Conservation (phyloP, 2,888 invertebrate genomes). For the Andricus quercusramuli region DNA sequence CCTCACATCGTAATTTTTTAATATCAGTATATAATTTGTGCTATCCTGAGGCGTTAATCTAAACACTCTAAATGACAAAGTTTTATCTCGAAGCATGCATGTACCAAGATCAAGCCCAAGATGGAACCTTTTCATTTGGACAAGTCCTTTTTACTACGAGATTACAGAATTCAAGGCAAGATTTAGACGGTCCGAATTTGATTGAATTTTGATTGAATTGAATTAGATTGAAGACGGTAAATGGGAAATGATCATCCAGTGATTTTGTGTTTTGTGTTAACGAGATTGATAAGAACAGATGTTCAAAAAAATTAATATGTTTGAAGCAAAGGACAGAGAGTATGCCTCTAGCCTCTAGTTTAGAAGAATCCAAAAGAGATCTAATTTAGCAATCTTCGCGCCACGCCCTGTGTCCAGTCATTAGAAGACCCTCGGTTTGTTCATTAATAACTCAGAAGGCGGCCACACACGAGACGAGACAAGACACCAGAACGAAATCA, state of each 20-base stretch:
- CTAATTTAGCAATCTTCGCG: slow-evolving; percentile 76
- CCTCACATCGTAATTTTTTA: background rate
- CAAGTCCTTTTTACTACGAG: too few relatives aligned
- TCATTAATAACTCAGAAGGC: slow-evolving; percentile 74
- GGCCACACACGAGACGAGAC: slow-evolving; percentile 68
- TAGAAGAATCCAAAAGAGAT: slow-evolving; percentile 48
- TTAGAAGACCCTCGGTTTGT: slow-evolving; percentile 71
- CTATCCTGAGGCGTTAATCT: background rate
- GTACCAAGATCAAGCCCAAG: too few relatives aligned
- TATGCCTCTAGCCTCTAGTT: background rate
- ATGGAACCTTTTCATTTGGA: too few relatives aligned
- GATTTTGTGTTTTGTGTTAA: background rate
- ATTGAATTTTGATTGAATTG: too few relatives aligned
- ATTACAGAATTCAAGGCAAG: background rate
- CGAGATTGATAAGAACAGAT: slow-evolving; percentile 26
- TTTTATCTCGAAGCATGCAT: too few relatives aligned
- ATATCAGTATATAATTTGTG: background rate
- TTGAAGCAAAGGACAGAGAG: background rate
- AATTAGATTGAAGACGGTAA: too few relatives aligned
- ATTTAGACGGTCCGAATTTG: background rate
- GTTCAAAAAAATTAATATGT: slow-evolving; percentile 26
- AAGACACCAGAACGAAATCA: slow-evolving; percentile 48
- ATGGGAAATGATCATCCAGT: background rate
- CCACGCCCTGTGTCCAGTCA: slow-evolving; percentile 77
- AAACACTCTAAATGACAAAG: too few relatives aligned